Percentiles rank a stretch among this genome's conserved stretches.
phyloP scores from a whole-genome alignment of 1,140 invertebrate genomes.

The Agrilus planipennis region DNA sequence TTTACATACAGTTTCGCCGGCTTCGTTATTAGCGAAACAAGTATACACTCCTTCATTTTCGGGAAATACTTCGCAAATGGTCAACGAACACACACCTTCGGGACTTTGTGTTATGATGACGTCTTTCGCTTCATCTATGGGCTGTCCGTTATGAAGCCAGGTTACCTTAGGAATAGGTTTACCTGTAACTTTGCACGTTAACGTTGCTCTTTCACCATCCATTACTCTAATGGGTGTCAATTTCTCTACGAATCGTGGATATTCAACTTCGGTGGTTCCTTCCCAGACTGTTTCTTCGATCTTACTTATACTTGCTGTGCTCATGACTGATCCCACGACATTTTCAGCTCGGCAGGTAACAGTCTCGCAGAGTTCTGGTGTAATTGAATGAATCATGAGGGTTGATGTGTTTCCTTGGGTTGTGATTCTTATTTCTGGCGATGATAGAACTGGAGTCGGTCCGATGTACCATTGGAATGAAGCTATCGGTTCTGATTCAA shows the following conservation, averaged over 20 bases:
- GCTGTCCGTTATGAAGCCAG: conserved; percentile 68
- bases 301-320: conserved; percentile 63
- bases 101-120: conserved; percentile 60
- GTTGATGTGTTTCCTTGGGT: conserved; percentile 69
- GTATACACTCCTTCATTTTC: conserved; percentile 85
- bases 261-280: conserved; percentile 47
- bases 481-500: conserved; percentile 63
- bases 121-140: conserved; percentile 66
- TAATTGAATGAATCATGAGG: conserved; percentile 65
- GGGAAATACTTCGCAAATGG: conserved; percentile 85
- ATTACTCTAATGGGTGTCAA: conserved; percentile 69
- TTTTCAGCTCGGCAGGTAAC: conserved; percentile 86
- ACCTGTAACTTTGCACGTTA: conserved; percentile 65
- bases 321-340: conserved; percentile 71
- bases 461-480: conserved; percentile 82
- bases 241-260: conserved; percentile 62
- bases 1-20: conserved; percentile 71
- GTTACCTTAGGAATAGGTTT: conserved; percentile 68
- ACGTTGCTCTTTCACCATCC: conserved; percentile 80
- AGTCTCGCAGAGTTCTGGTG: conserved; percentile 57
- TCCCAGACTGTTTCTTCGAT: conserved; percentile 47
- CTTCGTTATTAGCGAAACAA: conserved; percentile 71
- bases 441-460: conserved; percentile 46
- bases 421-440: conserved; percentile 54
- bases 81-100: conserved; percentile 69